A percentile compares a stretch with the other conserved stretches of the same genome.
phyloP scores from a whole-genome alignment of 2,797 vertebrate species.

The Darevskia mixta region DNA sequence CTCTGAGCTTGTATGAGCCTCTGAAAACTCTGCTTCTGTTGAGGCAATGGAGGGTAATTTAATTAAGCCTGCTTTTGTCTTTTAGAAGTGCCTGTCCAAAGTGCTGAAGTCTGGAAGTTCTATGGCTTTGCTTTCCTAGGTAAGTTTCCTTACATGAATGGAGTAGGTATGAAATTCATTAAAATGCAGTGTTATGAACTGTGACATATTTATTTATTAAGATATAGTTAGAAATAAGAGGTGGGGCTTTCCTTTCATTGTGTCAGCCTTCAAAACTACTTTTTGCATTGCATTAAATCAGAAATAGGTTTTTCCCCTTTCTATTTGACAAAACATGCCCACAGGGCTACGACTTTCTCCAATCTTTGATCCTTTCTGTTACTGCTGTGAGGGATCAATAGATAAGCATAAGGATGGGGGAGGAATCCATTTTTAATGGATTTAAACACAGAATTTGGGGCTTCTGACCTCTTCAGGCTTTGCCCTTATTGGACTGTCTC shows the following conservation, averaged over 20 bases:
- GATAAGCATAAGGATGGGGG: neutral
- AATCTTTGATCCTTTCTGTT: neutral
- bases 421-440: too few relatives aligned
- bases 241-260: too few relatives aligned
- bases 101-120: neutral
- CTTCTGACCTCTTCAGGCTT: too few relatives aligned
- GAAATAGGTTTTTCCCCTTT: neutral
- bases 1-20: neutral
- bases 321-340: neutral
- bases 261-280: neutral
- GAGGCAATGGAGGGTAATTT: neutral
- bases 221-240: too few relatives aligned
- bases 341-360: neutral
- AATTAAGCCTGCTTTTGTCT: neutral
- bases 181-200: neutral
- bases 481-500: too few relatives aligned
- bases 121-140: neutral
- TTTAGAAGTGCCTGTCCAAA: neutral
- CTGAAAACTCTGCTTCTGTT: neutral
- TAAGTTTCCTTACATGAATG: neutral
- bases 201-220: neutral
- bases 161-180: neutral
- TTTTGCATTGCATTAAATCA: neutral
- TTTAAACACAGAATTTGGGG: too few relatives aligned
- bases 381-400: neutral